Base-by-base conservation (phyloP, 2,113 vertebrate genomes). In the Gymnocephalus cernua region DNA sequence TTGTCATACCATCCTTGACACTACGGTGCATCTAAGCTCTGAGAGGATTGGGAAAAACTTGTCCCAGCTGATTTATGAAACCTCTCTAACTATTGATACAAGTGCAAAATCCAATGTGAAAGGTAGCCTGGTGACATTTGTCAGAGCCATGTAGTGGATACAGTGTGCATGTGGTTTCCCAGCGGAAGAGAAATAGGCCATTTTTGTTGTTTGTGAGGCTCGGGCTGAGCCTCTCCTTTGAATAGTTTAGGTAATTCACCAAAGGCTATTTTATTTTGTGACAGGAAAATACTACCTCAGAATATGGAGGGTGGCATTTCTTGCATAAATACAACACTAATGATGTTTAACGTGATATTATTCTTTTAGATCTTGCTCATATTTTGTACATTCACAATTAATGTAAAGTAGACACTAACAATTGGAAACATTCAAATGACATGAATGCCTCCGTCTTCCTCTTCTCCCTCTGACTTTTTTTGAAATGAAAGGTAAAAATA, bases 401-500 rank as follows among this genome's bases (percentile, higher is more conserved):
- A 73, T 44, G 16, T 25, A 23, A 79, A 57, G 27, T 41, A 47
- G 35, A 77, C 3, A 12, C 54, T 72, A 45, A 77, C 14, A 16
- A 7, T 47, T 63, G 48, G 44, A 12, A 12, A 53, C 13, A 72
- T 35, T 57, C 3, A 27, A 82, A 79, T 44, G 47, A 38, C 58
- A 64, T 47, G 48, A 53, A 41, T 79, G 71, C 51, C 76, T 59
- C 69, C 32, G 23, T 38, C 29, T 77, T 57, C 25, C 63, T 74
- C 25, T 53, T 75, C 67, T 79, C 62, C 23, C 35, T 78, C 64
- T 89, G 82, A 88, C 82, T 6, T 83, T 90, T n/a, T 84, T 84
- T 35, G 41, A 84, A 82, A 80, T 78, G 54, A 77, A 86, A 90
- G 81, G 79, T 90, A 91, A 91, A 93, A 94, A 93, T 93, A 93